These are phyloP conservation scores for Ailuropoda melanoleuca DNA, from an alignment of 2,113 vertebrate species.

Conservation along the genomic window DNA sequence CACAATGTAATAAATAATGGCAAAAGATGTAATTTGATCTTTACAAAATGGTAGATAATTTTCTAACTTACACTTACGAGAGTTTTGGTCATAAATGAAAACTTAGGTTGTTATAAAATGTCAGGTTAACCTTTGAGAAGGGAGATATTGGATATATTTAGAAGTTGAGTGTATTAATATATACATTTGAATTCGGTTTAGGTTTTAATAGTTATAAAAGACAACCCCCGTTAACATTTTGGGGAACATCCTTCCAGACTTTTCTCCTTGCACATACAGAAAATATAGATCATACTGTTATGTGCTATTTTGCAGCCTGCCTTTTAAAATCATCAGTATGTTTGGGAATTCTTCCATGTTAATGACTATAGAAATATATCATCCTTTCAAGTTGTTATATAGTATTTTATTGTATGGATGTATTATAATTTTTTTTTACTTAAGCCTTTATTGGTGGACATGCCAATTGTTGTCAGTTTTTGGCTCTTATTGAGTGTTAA, in stretches of 20 bases:
- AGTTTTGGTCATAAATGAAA: constrained; percentile 55
- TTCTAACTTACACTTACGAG: constrained; percentile 44
- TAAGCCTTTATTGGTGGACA: not conserved
- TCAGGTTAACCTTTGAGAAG: constrained; percentile 26
- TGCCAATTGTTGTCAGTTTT: not conserved
- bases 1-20: constrained; percentile 35
- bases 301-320: constrained; percentile 26
- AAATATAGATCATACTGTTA: not conserved
- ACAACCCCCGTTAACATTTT: constrained; percentile 12
- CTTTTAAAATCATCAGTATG: constrained; percentile 31
- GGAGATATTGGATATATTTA: constrained; percentile 10
- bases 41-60: constrained; percentile 51
- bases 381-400: constrained; percentile 39
- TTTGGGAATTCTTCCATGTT: constrained; percentile 50
- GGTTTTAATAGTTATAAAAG: constrained; percentile 24
- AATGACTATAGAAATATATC: not conserved
- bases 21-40: constrained; percentile 55
- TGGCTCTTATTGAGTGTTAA: constrained; percentile 2
- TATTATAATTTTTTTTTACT: constrained; percentile 37
- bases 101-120: constrained; percentile 20
- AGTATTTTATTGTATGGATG: not conserved
- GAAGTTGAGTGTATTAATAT: constrained; percentile 27
- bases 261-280: not conserved
- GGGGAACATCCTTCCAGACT: not conserved
- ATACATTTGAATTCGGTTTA: constrained; percentile 38